phyloP scores from a whole-genome alignment of 2,113 vertebrate genomes.

The Fulmarus glacialis region DNA sequence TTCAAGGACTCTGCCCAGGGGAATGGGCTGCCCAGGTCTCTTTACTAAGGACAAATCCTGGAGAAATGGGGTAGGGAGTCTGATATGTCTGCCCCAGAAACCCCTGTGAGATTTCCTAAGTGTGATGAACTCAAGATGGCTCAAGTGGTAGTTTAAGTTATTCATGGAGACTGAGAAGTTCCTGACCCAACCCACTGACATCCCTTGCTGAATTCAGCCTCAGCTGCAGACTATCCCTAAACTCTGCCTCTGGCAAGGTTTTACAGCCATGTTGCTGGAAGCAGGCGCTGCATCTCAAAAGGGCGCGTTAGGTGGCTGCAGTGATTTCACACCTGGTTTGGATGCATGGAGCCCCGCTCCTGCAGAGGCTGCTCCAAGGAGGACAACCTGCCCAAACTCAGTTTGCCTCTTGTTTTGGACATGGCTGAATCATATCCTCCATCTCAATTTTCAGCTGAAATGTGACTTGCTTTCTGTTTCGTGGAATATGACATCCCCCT shows the following conservation, averaged over 20 bases:
- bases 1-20: neutral
- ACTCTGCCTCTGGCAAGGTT: neutral
- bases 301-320: fast-evolving
- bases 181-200: neutral
- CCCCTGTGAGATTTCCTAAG: neutral
- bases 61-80: neutral
- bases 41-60: neutral
- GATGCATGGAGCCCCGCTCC: neutral
- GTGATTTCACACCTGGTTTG: neutral
- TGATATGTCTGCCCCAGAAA: neutral
- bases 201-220: neutral
- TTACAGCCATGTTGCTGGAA: neutral
- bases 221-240: neutral
- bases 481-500: neutral
- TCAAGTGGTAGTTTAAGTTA: neutral
- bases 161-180: neutral
- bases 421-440: neutral
- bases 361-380: neutral
- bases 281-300: neutral
- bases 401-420: neutral
- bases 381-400: neutral
- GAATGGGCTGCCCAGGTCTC: neutral
- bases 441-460: constrained; percentile 39
- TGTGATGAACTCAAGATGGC: neutral
- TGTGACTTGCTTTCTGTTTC: constrained; percentile 25